These are phyloP conservation scores for Noctua fimbriata DNA, from an alignment of 2,888 invertebrate species.

Conservation along the genomic window DNA sequence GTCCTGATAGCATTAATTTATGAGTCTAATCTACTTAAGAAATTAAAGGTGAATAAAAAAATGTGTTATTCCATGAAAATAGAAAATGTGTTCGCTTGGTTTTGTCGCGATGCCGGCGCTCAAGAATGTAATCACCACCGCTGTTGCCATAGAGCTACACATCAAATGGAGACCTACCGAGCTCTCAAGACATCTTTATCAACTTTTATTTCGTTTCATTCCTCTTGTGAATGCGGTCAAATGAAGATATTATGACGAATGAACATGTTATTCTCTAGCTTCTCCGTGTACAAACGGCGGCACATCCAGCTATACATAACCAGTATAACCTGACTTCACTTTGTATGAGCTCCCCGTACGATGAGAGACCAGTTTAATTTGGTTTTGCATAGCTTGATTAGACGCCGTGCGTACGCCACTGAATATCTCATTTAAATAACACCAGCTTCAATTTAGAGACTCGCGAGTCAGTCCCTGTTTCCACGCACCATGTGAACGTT, in stretches of 20 bases:
- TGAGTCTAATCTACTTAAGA: not conserved
- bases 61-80: not conserved
- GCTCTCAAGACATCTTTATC: not conserved
- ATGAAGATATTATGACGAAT: not conserved
- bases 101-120: too few relatives aligned
- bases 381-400: too few relatives aligned
- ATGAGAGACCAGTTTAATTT: too few relatives aligned
- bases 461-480: not conserved
- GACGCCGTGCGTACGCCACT: too few relatives aligned
- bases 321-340: too few relatives aligned
- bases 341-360: too few relatives aligned
- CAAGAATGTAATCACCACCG: not conserved
- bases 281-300: too few relatives aligned
- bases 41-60: conserved; percentile 19
- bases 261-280: not conserved
- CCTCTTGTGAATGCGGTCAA: not conserved
- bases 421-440: conserved; percentile 45
- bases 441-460: conserved; percentile 7
- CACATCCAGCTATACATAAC: too few relatives aligned
- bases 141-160: not conserved
- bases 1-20: not conserved
- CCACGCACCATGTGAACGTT: conserved; percentile 21
- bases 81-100: not conserved
- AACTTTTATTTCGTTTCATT: not conserved
- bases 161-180: not conserved